A percentile compares a stretch with the other conserved stretches of the same genome.
Evolutionary conservation across 2,888 invertebrate species (phyloP).

Genomic region (Drosophila mercatorum): DNA sequence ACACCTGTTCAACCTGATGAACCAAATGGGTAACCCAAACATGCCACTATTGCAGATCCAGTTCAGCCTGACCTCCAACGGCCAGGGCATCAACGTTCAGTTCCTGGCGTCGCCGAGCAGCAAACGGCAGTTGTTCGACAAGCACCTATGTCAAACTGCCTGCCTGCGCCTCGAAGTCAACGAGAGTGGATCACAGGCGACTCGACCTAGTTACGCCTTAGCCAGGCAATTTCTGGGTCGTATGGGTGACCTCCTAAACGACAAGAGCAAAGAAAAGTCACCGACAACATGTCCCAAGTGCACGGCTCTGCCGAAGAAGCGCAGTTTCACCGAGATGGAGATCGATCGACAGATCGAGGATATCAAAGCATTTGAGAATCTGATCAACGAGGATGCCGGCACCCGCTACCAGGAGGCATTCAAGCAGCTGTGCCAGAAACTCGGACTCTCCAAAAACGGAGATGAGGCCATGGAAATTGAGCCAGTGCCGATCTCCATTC

Average conservation of each 20-base stretch:
- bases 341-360: conserved; percentile 68
- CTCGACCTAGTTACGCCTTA: conserved; percentile 3
- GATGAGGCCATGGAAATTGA: conserved; percentile 10
- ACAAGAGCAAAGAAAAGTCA: conserved; percentile 26
- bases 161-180: conserved; percentile 22
- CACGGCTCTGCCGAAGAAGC: conserved; percentile 15
- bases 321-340: conserved; percentile 56
- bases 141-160: conserved; percentile 28
- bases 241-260: conserved; percentile 35
- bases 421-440: conserved; percentile 58
- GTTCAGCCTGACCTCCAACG: conserved; percentile 44
- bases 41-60: conserved; percentile 41
- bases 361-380: conserved; percentile 47
- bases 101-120: conserved; percentile 31
- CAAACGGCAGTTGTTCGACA: conserved; percentile 11
- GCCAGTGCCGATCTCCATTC: neutral
- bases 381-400: conserved; percentile 31
- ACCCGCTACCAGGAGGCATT: conserved; percentile 56
- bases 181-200: neutral
- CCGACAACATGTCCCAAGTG: conserved; percentile 44
- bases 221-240: conserved; percentile 38
- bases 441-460: conserved; percentile 43
- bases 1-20: conserved; percentile 54
- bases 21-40: conserved; percentile 48
- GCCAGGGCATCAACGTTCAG: conserved; percentile 50